phyloP scores from a whole-genome alignment of 1,140 invertebrate species.

The Trichonephila inaurata region DNA sequence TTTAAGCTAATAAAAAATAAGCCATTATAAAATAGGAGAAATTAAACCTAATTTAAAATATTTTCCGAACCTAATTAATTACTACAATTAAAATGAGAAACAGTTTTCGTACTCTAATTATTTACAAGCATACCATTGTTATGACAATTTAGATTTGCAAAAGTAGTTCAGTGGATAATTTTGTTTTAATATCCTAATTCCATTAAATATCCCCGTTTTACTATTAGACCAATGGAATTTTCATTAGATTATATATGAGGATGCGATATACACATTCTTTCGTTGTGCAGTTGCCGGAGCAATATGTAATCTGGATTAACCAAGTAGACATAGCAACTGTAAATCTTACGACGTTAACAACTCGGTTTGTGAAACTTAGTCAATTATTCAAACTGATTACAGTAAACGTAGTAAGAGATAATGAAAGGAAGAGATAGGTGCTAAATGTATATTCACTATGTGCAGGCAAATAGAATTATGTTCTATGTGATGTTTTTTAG shows the following conservation, averaged over 20 bases:
- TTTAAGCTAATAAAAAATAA: too few species aligned
- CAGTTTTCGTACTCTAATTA: too few species aligned
- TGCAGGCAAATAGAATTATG: constrained; percentile 3
- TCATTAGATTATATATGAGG: constrained; percentile 8
- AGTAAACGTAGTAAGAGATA: not conserved
- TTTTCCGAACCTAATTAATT: too few species aligned
- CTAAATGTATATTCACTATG: not conserved
- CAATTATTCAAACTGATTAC: constrained; percentile 29
- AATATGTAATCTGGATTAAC: not conserved
- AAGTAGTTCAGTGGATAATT: not conserved
- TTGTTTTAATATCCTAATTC: not conserved
- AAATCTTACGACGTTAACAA: constrained; percentile 32
- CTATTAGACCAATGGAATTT: not conserved
- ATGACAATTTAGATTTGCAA: too few species aligned
- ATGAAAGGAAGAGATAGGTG: not conserved
- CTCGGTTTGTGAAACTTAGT: not conserved
- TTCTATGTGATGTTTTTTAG: not conserved
- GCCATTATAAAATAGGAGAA: too few species aligned
- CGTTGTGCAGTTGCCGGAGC: not conserved
- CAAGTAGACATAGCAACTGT: constrained; percentile 36
- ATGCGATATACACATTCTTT: not conserved
- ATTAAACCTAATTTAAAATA: too few species aligned
- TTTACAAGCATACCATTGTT: too few species aligned
- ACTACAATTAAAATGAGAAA: too few species aligned
- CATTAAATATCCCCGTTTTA: not conserved